Base-by-base conservation (phyloP, 1,140 invertebrate genomes). In the Drosophila asahinai region DNA sequence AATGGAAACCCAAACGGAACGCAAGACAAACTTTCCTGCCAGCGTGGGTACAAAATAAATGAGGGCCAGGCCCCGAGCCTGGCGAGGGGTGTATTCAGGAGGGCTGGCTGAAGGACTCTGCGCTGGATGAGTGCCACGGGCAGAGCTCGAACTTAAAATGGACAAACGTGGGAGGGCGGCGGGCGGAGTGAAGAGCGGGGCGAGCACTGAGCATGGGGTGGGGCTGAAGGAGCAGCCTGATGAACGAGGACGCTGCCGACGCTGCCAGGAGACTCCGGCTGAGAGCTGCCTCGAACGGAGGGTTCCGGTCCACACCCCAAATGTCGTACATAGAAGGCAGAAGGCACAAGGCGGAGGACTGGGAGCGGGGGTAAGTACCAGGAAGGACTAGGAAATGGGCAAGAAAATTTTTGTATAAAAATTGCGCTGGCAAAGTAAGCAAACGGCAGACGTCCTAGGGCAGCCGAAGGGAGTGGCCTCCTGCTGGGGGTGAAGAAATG, bases 31-130 rank as follows among this genome's bases (percentile, higher is more conserved):
- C 86, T 90, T 90, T 90, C 82, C 82, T 80, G 82, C 76, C 79
- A 90, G 81, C 86, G 86, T 90, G 86, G 86, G 86, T 90, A 84
- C 86, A 86, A 90, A 90, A 90, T 90, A 86, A 90, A 90, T 90
- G 81, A 90, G 81, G 75, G 71, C 68, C 71, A 49, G 70, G 55
- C 43, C 67, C 67, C 59, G 47, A 64, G 57, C 6, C 49, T 42
- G 51, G 48, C 40, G 40, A 3, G 19, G 42, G 63, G 42, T 17
- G 11, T 11, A 15, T 42, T 49, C 43, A 25, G 27, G 74, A 77
- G 65, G 54, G 51, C 43, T 65, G 73, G 73, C 81, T 87, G 84
- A 87, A 87, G 84, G 84, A 87, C 84, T 89, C 77, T 15, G 51
- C 73, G 77, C 67, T 89, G 84, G 84, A 89, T 89, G 84, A 89